Percentiles rank a stretch among this genome's conserved stretches.
These are phyloP conservation scores for Alca torda DNA, from an alignment of 2,797 vertebrate species.

Conservation along the genomic window DNA sequence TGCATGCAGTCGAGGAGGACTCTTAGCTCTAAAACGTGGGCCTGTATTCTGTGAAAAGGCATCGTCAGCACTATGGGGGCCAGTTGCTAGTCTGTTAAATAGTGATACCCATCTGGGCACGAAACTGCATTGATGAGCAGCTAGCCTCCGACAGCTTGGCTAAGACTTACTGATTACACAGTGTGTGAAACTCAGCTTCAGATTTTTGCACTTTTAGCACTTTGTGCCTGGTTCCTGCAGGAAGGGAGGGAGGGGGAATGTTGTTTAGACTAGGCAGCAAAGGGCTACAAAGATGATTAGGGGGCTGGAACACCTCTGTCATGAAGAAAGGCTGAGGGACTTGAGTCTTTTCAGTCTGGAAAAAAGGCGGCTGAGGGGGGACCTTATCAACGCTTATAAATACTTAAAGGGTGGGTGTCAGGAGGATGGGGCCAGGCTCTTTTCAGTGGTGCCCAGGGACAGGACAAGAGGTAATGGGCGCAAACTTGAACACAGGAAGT, in stretches of 20 bases:
- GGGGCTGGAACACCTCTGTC: too few relatives aligned
- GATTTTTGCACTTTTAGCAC: not conserved
- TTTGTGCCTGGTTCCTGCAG: not conserved
- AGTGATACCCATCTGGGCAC: not conserved
- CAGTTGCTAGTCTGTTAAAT: not conserved
- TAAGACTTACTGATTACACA: not conserved
- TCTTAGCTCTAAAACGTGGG: not conserved
- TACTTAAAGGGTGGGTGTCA: too few relatives aligned
- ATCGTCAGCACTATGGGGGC: not conserved
- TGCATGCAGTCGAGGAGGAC: fast-evolving
- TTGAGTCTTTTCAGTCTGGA: too few relatives aligned
- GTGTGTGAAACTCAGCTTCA: not conserved
- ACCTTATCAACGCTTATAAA: too few relatives aligned
- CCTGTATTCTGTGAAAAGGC: not conserved
- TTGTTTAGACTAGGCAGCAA: not conserved
- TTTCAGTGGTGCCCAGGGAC: too few relatives aligned
- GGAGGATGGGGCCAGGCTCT: too few relatives aligned
- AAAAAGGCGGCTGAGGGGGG: too few relatives aligned
- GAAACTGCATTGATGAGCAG: not conserved
- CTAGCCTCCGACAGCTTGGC: not conserved
- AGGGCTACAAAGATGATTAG: too few relatives aligned
- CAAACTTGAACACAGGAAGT: too few relatives aligned
- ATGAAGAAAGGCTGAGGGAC: too few relatives aligned
- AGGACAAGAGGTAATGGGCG: too few relatives aligned
- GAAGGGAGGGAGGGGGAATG: not conserved